Conservation (phyloP, 2,888 invertebrate genomes). For the Timema podura region DNA sequence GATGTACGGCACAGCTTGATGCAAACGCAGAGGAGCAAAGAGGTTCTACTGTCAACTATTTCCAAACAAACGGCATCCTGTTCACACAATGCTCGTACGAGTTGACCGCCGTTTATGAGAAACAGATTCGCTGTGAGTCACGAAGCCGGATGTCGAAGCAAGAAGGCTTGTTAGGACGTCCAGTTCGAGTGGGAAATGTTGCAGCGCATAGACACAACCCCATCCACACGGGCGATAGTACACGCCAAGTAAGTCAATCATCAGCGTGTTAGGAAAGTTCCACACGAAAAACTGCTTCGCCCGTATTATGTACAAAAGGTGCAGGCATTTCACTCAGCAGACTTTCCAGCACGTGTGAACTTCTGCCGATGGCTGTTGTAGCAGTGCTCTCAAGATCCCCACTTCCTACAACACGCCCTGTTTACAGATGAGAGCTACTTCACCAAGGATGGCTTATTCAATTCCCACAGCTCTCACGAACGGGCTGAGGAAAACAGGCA, state of each 20-base stretch:
- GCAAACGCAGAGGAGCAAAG: too few relatives aligned
- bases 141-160: neutral
- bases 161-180: neutral
- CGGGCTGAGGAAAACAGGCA: neutral
- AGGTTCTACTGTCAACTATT: too few relatives aligned
- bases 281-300: neutral
- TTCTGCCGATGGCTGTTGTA: too few relatives aligned
- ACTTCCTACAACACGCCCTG: neutral
- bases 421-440: slow-evolving; percentile 1
- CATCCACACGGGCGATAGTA: slow-evolving; percentile 4
- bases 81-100: neutral
- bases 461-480: neutral
- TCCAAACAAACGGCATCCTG: neutral
- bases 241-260: neutral
- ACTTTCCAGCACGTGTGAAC: too few relatives aligned
- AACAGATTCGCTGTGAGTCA: slow-evolving; percentile 8
- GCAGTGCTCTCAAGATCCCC: neutral
- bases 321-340: neutral
- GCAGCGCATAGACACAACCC: neutral
- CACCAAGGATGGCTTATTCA: slow-evolving; percentile 8
- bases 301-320: neutral
- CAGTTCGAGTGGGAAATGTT: neutral
- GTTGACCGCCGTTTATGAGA: neutral
- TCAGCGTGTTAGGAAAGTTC: neutral
- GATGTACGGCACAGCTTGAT: too few relatives aligned